Percentiles rank a stretch among this genome's conserved stretches.
These are phyloP conservation scores for Campylorhamphus procurvoides DNA, from an alignment of 2,113 vertebrate species.

Conservation along the genomic window DNA sequence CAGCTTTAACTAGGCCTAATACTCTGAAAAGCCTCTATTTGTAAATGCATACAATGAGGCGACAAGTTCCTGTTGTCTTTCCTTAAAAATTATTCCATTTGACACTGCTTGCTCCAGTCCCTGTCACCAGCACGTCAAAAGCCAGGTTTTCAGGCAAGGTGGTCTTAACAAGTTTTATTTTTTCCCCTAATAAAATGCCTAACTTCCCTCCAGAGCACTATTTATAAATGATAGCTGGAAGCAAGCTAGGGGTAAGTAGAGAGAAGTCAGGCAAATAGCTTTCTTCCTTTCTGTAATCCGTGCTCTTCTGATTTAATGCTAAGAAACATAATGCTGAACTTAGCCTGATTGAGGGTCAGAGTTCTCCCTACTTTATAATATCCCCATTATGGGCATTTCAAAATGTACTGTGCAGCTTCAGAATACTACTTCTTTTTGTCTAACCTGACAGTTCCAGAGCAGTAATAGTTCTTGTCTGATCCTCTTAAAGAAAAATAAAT, in stretches of 20 bases:
- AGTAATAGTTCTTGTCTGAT: not conserved
- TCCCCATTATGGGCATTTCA: not conserved
- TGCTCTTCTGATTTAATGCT: slow-evolving; percentile 56
- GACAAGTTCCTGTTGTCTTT: slow-evolving; percentile 79
- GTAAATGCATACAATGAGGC: slow-evolving; percentile 69
- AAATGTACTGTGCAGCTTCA: not conserved
- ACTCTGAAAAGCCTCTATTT: slow-evolving; percentile 73
- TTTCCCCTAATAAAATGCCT: slow-evolving; percentile 62
- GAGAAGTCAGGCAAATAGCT: slow-evolving; percentile 63
- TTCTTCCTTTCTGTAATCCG: slow-evolving; percentile 52
- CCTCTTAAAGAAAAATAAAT: not conserved
- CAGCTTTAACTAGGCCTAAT: slow-evolving; percentile 77
- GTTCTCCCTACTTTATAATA: slow-evolving; percentile 26
- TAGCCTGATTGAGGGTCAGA: slow-evolving; percentile 50
- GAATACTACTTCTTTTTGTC: not conserved
- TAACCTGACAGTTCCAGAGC: not conserved
- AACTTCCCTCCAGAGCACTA: slow-evolving; percentile 51
- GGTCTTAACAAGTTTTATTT: slow-evolving; percentile 65
- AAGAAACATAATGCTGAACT: slow-evolving; percentile 62
- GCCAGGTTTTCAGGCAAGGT: slow-evolving; percentile 79
- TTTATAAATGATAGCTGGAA: slow-evolving; percentile 72
- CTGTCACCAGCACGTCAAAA: slow-evolving; percentile 78
- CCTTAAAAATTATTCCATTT: slow-evolving; percentile 77
- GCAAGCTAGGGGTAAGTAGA: slow-evolving; percentile 61
- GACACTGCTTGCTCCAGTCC: slow-evolving; percentile 75